Evolutionary conservation across 1,140 invertebrate genomes (phyloP).

Genomic region (Drosophila rhopaloa): DNA sequence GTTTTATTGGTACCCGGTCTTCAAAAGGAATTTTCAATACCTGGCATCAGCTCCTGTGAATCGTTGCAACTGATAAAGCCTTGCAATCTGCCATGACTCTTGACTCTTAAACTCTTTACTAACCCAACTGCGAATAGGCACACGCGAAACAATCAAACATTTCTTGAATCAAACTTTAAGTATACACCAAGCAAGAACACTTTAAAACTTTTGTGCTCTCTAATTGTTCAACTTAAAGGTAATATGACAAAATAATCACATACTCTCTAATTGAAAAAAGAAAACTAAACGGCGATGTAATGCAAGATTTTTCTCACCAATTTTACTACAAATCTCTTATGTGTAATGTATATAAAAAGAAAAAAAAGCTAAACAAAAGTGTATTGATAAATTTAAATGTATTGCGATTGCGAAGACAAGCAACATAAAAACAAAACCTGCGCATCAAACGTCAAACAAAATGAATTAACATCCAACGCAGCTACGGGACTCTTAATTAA

Average conservation of each 20-base stretch:
- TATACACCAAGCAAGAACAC: slow-evolving; percentile 74
- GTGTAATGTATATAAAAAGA: slow-evolving; percentile 77
- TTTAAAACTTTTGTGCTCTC: slow-evolving; percentile 79
- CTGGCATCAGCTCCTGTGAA: slow-evolving; percentile 18
- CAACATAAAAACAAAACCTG: slow-evolving; percentile 41
- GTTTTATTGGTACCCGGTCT: slow-evolving; percentile 62
- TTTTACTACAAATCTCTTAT: slow-evolving; percentile 82
- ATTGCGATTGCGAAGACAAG: slow-evolving; percentile 46
- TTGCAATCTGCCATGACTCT: slow-evolving; percentile 36
- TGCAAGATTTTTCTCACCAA: slow-evolving; percentile 78
- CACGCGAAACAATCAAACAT: slow-evolving; percentile 80
- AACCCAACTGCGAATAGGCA: slow-evolving; percentile 53
- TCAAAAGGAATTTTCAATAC: slow-evolving; percentile 23
- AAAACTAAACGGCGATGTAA: slow-evolving; percentile 57
- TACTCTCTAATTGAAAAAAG: slow-evolving; percentile 66
- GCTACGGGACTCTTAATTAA: slow-evolving; percentile 57
- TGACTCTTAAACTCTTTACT: slow-evolving; percentile 62
- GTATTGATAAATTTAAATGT: slow-evolving; percentile 67
- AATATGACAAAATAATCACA: slow-evolving; percentile 75
- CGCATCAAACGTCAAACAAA: slow-evolving; percentile 42
- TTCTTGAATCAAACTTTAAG: slow-evolving; percentile 72
- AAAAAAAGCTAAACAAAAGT: slow-evolving; percentile 45
- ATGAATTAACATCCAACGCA: slow-evolving; percentile 51
- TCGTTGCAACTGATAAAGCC: slow-evolving; percentile 20
- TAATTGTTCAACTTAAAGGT: slow-evolving; percentile 80